Evolutionary conservation across 2,113 vertebrate species (phyloP).

Genomic region (Atractosteus spatula): DNA sequence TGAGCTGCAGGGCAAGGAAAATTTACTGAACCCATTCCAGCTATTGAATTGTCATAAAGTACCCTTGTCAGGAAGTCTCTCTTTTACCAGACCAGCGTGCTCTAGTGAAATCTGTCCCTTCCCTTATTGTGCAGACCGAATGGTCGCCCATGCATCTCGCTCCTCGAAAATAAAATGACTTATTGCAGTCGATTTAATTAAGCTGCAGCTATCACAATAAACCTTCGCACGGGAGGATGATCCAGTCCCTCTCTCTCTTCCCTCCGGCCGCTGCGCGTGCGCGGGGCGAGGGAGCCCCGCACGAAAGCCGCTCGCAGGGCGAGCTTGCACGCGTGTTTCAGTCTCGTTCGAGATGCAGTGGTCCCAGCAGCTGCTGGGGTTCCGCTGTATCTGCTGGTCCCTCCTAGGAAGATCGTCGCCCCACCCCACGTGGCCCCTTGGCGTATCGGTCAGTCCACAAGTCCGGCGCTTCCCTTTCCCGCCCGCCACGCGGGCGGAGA

Average conservation of each 20-base stretch:
- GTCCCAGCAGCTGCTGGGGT: too few relatives aligned
- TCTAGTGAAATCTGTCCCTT: conserved; percentile 19
- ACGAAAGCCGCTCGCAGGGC: too few relatives aligned
- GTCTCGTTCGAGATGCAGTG: too few relatives aligned
- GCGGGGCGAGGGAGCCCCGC: too few relatives aligned
- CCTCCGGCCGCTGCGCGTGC: too few relatives aligned
- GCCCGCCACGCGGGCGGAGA: too few relatives aligned
- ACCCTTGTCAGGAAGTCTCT: conserved; percentile 32
- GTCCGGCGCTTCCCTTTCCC: too few relatives aligned
- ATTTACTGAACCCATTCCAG: conserved; percentile 33
- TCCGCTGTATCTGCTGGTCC: too few relatives aligned
- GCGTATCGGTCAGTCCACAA: too few relatives aligned
- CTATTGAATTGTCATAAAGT: conserved; percentile 39
- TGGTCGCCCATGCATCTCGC: background rate
- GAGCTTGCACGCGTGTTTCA: too few relatives aligned
- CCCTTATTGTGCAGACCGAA: background rate
- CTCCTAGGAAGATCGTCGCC: too few relatives aligned
- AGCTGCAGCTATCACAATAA: background rate
- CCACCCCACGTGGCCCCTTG: too few relatives aligned
- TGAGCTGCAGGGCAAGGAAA: conserved; percentile 17
- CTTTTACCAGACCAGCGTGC: conserved; percentile 33
- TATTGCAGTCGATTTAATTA: background rate
- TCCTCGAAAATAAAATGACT: background rate
- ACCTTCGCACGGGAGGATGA: background rate
- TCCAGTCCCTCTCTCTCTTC: background rate